Percentiles rank a stretch among this genome's conserved stretches.
phyloP scores from a whole-genome alignment of 2,888 invertebrate genomes.

The Archaeoteleia sp. region DNA sequence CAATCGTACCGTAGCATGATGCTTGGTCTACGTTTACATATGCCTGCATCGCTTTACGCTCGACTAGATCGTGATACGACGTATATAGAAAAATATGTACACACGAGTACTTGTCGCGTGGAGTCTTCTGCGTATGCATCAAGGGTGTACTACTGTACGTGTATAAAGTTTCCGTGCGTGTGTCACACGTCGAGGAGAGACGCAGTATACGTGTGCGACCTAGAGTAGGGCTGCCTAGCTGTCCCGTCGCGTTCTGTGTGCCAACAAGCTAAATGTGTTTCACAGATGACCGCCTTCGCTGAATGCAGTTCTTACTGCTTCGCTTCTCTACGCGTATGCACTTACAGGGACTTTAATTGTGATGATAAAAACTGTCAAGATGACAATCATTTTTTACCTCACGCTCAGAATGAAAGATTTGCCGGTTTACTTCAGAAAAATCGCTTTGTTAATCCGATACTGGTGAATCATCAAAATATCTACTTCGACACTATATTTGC shows the following conservation, averaged over 20 bases:
- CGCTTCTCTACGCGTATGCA: slow-evolving; percentile 19
- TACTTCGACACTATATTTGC: too few species aligned
- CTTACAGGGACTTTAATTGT: slow-evolving; percentile 14
- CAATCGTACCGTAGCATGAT: slow-evolving; percentile 43
- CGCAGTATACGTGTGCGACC: slow-evolving; percentile 34
- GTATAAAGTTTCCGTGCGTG: slow-evolving; percentile 17
- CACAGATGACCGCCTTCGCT: slow-evolving; percentile 72
- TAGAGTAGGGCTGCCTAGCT: slow-evolving; percentile 55
- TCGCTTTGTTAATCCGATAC: background rate
- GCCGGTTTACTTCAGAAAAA: slow-evolving; percentile 55
- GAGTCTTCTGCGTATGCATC: slow-evolving; percentile 14
- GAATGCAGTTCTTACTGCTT: slow-evolving; percentile 62
- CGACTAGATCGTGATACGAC: slow-evolving; percentile 44
- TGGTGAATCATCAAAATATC: too few species aligned
- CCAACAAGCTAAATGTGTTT: slow-evolving; percentile 75
- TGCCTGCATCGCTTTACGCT: slow-evolving; percentile 43
- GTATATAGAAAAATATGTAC: slow-evolving; percentile 43
- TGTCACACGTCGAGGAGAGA: slow-evolving; percentile 22
- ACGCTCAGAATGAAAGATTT: too few species aligned
- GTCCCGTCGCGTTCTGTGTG: slow-evolving; percentile 71
- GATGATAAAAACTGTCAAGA: slow-evolving; percentile 10
- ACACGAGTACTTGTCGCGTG: slow-evolving; percentile 44
- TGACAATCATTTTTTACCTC: slow-evolving; percentile 34
- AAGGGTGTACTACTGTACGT: slow-evolving; percentile 18
- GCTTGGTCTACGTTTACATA: slow-evolving; percentile 27